phyloP scores from a whole-genome alignment of 2,113 vertebrate genomes.

The Cariama cristata region DNA sequence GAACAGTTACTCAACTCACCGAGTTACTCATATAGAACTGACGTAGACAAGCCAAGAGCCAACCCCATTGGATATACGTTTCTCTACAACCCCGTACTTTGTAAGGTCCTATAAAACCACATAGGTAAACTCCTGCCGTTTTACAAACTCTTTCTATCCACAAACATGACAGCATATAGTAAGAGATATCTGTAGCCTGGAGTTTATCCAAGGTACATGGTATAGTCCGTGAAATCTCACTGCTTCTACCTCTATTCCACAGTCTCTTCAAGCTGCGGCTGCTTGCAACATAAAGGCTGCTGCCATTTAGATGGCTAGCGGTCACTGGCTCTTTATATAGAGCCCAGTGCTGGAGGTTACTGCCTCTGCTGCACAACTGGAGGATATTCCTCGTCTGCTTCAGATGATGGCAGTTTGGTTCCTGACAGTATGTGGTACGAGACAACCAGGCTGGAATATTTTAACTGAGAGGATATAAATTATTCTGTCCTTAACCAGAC shows the following conservation, averaged over 20 bases:
- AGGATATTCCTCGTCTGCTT: neutral
- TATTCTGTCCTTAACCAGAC: neutral
- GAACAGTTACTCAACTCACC: neutral
- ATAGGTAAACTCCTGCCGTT: neutral
- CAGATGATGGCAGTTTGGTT: neutral
- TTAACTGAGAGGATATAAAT: neutral
- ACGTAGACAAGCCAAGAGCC: neutral
- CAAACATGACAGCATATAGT: rapidly evolving
- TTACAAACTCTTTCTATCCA: neutral
- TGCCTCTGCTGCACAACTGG: neutral
- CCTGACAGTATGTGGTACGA: rapidly evolving
- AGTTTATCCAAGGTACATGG: neutral
- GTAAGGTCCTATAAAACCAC: neutral
- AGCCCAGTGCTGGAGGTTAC: neutral
- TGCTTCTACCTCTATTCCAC: neutral
- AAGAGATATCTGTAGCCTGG: neutral
- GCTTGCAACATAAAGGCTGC: neutral
- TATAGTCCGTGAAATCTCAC: neutral
- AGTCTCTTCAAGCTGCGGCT: neutral
- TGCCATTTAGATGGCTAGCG: neutral
- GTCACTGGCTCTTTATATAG: neutral
- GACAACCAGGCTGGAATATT: neutral
- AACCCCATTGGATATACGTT: neutral
- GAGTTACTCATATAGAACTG: neutral
- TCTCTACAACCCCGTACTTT: neutral